Conservation (phyloP, 2,113 vertebrate genomes). For the Tauraco erythrolophus region DNA sequence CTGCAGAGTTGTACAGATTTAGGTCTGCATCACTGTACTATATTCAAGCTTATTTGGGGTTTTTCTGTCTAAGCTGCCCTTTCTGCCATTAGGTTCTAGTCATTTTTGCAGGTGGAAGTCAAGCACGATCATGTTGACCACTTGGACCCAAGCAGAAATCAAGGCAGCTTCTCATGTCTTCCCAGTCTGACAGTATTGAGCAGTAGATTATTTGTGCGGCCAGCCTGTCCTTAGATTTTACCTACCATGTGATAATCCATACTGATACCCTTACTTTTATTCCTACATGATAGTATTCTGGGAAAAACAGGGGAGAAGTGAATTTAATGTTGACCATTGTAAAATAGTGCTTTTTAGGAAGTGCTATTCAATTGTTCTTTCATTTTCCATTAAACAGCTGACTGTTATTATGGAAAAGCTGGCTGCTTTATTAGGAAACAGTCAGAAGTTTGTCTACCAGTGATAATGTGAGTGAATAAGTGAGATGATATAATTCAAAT, state of each 20-base stretch:
- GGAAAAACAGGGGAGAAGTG: background rate
- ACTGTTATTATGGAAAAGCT: background rate
- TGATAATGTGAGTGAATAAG: background rate
- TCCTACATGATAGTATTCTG: background rate
- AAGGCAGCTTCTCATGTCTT: background rate
- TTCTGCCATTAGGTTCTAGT: background rate
- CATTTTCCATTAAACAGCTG: background rate
- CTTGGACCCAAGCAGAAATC: background rate
- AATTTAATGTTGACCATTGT: background rate
- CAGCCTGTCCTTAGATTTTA: background rate
- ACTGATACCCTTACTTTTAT: background rate
- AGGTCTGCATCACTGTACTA: background rate
- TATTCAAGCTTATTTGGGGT: background rate
- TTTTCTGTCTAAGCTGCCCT: background rate
- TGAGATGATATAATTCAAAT: background rate
- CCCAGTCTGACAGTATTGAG: background rate
- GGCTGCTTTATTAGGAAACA: background rate
- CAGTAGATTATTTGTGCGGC: background rate
- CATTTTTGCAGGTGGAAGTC: background rate
- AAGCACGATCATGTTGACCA: background rate
- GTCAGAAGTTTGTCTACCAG: background rate
- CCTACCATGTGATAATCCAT: background rate
- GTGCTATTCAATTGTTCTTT: background rate
- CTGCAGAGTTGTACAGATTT: background rate
- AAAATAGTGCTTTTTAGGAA: background rate